Base-by-base conservation (phyloP, 2,797 vertebrate genomes). In the Argyrosomus regius region DNA sequence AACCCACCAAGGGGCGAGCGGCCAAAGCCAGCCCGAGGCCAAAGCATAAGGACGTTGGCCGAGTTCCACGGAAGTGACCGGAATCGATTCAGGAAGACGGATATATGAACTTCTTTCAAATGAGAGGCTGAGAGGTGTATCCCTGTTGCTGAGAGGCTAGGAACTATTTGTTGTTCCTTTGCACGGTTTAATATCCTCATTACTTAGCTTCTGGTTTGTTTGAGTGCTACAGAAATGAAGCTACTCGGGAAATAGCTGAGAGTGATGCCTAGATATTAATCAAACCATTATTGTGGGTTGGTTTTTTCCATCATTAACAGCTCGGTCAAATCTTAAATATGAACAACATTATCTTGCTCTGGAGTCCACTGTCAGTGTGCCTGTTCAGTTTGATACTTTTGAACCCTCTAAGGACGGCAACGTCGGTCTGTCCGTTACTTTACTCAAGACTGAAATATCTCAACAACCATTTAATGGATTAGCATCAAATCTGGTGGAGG, bases 21-120 rank as follows among this genome's bases (percentile, higher is more conserved):
- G 90, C 80, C 88, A 87, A 80, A 70, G 72, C 8, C 20, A 39
- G 58, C 49, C 60, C 1, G 3, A 9, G 57, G 79, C 83, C 77
- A 79, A 68, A 77, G 62, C 54, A 76, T 63, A 50, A 78, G 82
- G 63, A 86, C 9, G 26, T 39, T 79, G 72, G 87, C 63, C 17
- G 1, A 7, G 45, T 6, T 80, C 70, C 62, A 77, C 16, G 16
- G 70, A 77, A 83, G 83, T 82, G 78, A 82, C 72, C 71, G 58
- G 81, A 81, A 80, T 62, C 10, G 20, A 78, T 68, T 75, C 53
- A 77, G 78, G 62, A 71, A 49, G 54, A 75, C 14, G 18, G 76
- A 84, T 45, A 66, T 54, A 53, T n/a, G 48, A 76, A 67, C 67
- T 18, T 77, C 17, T 45, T 65, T 79, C 41, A 50, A 82, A 65